Evolutionary conservation across 1,140 invertebrate species (phyloP), one percentile per base, ranked within the genome.

Genomic region (Drosophila parabipectinata): DNA sequence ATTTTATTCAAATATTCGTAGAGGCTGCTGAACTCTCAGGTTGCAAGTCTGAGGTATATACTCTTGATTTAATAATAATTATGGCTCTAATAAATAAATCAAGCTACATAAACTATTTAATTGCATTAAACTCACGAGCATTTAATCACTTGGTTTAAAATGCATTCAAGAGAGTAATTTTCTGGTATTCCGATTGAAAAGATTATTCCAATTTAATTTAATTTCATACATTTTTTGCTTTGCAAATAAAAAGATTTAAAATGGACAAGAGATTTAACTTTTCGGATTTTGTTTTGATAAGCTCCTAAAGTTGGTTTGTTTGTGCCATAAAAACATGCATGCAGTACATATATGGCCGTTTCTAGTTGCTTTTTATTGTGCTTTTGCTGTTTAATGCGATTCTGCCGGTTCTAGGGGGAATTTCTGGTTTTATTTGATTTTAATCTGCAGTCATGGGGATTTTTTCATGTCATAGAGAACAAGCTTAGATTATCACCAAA

Each of bases 251-350:
- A 12, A 34, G 8, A 51, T 14, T 1, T 8, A 12, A 24, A 45
- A 28, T 30, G 39, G 7, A 21, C 26, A 39, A 50, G 12, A 37
- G 34, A 41, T 47, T 48, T 53, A 14, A 44, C 30, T 51, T 66
- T 63, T 14, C 9, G 44, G 9, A n/a, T 57, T 69, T 62, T 52
- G 41, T 62, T 63, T 61, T 77, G 48, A 61, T 71, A 71, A 77
- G 32, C 73, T 62, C 18, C 18, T 5, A 30, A 54, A 52, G 39
- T 34, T 28, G 32, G 30, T 30, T 45, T 30, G 45, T 66, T 24
- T 37, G 51, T 73, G 18, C 34, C 24, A 37, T 64, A 64, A 51
- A 52, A 52, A 21, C 44, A 47, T 21, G n/a, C 8, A 9, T 3
- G 9, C 8, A 8, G 32, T 32, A 32, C 32, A 32, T 32, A 32